Evolutionary conservation across 2,888 invertebrate species (phyloP).

Genomic region (Chromoteleia sp.): DNA sequence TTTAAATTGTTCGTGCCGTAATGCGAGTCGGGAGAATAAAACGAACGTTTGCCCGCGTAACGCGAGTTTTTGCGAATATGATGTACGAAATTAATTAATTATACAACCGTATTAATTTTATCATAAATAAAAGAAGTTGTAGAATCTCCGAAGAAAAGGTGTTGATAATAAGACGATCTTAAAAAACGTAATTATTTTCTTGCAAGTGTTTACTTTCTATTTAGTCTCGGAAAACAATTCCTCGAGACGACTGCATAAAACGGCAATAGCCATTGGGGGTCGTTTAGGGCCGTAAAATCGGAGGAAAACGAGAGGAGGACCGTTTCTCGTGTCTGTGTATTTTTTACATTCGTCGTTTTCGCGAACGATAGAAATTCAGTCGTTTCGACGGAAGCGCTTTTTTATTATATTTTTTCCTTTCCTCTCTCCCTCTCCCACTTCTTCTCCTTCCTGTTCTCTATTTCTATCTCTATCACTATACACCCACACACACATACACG

Average conservation of each 20-base stretch:
- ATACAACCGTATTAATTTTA: background rate
- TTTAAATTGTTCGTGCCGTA: slow-evolving; percentile 13
- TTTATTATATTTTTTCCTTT: slow-evolving; percentile 61
- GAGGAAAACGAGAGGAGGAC: slow-evolving; percentile 58
- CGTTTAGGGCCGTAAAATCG: slow-evolving; percentile 66
- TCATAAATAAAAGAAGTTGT: background rate
- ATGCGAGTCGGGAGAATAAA: slow-evolving; percentile 15
- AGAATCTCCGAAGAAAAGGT: slow-evolving; percentile 13
- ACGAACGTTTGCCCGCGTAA: slow-evolving; percentile 7
- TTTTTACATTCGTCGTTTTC: slow-evolving; percentile 66
- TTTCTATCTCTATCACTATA: too few species aligned
- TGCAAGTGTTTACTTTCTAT: slow-evolving; percentile 67
- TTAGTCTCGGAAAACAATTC: slow-evolving; percentile 66
- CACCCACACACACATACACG: slow-evolving; percentile 36
- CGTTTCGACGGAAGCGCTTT: slow-evolving; percentile 68
- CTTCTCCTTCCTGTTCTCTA: too few species aligned
- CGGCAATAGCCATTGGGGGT: slow-evolving; percentile 63
- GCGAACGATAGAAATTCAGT: slow-evolving; percentile 69
- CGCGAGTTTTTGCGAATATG: background rate
- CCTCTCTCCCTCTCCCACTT: background rate
- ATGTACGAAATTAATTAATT: slow-evolving; percentile 4
- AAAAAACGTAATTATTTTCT: slow-evolving; percentile 57
- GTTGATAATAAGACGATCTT: slow-evolving; percentile 60
- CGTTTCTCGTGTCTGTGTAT: slow-evolving; percentile 55
- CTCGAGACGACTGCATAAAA: slow-evolving; percentile 64